Evolutionary conservation across 2,888 invertebrate genomes (phyloP).

Genomic region (Acleris literana): DNA sequence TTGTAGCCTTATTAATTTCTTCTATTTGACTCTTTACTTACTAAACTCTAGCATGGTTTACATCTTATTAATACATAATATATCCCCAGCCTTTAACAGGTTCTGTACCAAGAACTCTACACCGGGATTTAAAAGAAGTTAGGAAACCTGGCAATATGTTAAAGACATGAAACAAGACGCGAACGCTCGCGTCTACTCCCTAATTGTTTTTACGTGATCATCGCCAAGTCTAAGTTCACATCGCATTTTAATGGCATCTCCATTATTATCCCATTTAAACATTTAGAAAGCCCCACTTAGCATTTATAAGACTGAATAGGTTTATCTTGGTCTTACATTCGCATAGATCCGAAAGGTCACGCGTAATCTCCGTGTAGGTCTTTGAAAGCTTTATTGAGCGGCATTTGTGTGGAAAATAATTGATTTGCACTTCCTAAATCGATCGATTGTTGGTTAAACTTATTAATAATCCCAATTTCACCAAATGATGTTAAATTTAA

Average conservation of each 20-base stretch:
- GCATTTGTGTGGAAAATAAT: constrained; percentile 9
- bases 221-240: constrained; percentile 8
- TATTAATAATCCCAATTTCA: too few species aligned
- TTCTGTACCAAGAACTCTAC: not conserved
- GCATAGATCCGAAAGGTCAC: constrained; percentile 14
- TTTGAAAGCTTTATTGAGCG: constrained; percentile 9
- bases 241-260: constrained; percentile 6
- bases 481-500: too few species aligned
- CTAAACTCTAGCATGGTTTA: too few species aligned
- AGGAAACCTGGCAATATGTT: not conserved
- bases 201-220: constrained; percentile 9
- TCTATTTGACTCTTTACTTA: too few species aligned
- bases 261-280: constrained; percentile 21
- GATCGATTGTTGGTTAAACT: not conserved
- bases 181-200: not conserved
- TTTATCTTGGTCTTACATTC: constrained; percentile 14
- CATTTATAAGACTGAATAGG: constrained; percentile 18
- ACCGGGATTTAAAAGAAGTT: too few species aligned
- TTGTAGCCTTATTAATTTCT: too few species aligned
- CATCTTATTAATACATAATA: too few species aligned
- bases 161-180: not conserved
- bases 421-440: constrained; percentile 10
- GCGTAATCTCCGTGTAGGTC: constrained; percentile 13
- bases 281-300: constrained; percentile 19
- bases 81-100: not conserved